Evolutionary conservation across 1,140 invertebrate species (phyloP), one percentile per base, ranked within the genome.

Genomic region (Cyrtorhinus lividipennis): DNA sequence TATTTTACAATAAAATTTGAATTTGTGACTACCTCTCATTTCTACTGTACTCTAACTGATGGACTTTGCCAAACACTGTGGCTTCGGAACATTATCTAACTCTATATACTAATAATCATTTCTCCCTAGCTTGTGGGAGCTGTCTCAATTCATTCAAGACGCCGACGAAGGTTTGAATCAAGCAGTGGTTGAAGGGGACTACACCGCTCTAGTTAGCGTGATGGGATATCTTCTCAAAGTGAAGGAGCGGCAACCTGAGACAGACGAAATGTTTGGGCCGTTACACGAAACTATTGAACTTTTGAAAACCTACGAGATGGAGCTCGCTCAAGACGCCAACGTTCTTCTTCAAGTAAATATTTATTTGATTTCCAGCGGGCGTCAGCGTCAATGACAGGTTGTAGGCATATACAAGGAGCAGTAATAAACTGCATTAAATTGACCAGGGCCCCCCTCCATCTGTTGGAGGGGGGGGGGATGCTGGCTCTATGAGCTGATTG

Each of bases 181-280:
- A 73, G 81, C 83, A n/a, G 82, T 90, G 5, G 78, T 81, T 57
- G 88, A 90, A 72, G 88, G 88, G 2, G 84, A 90, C 72, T 90
- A 90, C 68, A 77, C 81, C 30, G 83, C 81, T 18, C 74, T 92
- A 15, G 87, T 92, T 2, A 86, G 79, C 68, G 83, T 90, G 1
- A 92, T 92, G 89, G 87, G 85, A 1, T 90, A 80, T 69, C 73
- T 92, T 12, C 81, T 89, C 77, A 80, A 89, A 68, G 87, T 91
- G 0, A 91, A 90, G 74, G 87, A 90, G 71, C 74, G 88, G 56
- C 81, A 86, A 63, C 74, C 78, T 25, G 82, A 79, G 2, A 90
- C 88, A 0, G 88, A 91, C 69, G 89, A 90, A 67, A 95, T 98
- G 90, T 98, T 98, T 72, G 88, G 90, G 65, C 93, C 94, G 0